A percentile compares a stretch with the other conserved stretches of the same genome.
These are phyloP conservation scores for Galaxias olidus DNA, from an alignment of 2,797 vertebrate species.

Conservation along the genomic window DNA sequence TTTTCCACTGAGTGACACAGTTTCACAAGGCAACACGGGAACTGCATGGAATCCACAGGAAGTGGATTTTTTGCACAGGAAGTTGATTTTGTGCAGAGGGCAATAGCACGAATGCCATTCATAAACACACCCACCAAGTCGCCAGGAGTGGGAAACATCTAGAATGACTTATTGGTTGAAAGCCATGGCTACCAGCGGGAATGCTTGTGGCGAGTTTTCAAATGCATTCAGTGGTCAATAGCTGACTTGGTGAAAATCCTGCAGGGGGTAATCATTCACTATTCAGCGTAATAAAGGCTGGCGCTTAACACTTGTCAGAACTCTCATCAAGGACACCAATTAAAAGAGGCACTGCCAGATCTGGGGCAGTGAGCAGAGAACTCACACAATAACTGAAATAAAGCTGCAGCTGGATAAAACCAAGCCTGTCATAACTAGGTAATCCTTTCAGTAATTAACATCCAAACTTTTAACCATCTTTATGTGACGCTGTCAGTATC, in stretches of 20 bases:
- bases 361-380: background rate
- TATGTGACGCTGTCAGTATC: no score
- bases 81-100: constrained; percentile 24
- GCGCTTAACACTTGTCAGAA: constrained; percentile 26
- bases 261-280: constrained; percentile 32
- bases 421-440: no score
- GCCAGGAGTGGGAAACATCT: no score
- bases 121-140: no score
- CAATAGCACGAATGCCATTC: no score
- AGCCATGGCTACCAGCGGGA: background rate
- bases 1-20: constrained; percentile 37
- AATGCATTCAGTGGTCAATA: constrained; percentile 11
- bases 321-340: background rate
- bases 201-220: constrained; percentile 12
- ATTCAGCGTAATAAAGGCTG: constrained; percentile 29
- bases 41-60: constrained; percentile 32
- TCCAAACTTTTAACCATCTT: no score
- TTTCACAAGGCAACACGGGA: constrained; percentile 28
- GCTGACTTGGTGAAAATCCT: constrained; percentile 29
- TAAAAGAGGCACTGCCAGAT: background rate
- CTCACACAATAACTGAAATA: no score
- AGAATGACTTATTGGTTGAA: no score
- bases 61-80: constrained; percentile 34
- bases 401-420: no score
- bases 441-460: no score